Evolutionary conservation across 2,797 vertebrate species (phyloP).

Genomic region (Cossypha niveicapilla): DNA sequence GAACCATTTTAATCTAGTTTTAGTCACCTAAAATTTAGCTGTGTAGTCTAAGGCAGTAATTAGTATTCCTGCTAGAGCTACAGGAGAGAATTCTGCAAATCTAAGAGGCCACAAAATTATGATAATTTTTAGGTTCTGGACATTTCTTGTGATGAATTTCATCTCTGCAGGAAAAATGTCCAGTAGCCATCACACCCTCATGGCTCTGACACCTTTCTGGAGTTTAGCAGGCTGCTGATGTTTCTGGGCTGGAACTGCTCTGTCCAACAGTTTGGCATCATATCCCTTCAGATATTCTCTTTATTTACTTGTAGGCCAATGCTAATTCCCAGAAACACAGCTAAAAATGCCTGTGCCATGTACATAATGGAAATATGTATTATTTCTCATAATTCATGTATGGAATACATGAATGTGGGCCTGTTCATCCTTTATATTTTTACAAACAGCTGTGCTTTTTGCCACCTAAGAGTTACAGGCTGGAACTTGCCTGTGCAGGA

Average conservation of each 20-base stretch:
- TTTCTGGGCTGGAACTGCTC: background rate
- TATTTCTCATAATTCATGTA: background rate
- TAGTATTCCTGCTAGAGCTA: background rate
- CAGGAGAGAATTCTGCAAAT: background rate
- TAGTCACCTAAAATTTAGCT: background rate
- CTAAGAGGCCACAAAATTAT: background rate
- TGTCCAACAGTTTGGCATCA: background rate
- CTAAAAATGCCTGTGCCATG: background rate
- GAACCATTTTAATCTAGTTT: background rate
- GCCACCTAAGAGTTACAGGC: background rate
- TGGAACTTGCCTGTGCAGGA: background rate
- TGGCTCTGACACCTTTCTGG: background rate
- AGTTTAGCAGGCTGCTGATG: background rate
- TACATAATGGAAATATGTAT: background rate
- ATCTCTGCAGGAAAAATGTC: background rate
- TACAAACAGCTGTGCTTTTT: background rate
- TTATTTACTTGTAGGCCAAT: background rate
- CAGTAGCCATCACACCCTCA: background rate
- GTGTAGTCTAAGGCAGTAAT: background rate
- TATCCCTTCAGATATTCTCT: background rate
- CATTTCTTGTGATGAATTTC: background rate
- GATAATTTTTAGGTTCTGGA: background rate
- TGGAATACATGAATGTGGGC: accelerated
- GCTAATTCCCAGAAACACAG: background rate
- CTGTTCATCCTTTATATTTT: background rate